Conservation (phyloP, 2,888 invertebrate species). For the Melanchra persicariae region DNA sequence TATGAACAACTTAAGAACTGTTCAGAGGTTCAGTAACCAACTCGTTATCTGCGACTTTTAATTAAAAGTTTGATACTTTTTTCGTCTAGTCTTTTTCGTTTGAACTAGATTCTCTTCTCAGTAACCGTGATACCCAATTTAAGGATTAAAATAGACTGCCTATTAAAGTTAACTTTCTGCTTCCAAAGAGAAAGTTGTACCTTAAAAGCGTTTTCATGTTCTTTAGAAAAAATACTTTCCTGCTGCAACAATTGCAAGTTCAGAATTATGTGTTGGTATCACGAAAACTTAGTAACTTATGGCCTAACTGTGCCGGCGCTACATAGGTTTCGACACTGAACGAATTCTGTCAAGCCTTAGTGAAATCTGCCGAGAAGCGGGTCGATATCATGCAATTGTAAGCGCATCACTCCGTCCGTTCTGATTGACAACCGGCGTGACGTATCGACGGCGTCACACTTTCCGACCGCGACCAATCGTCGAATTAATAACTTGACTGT, state of each 20-base stretch:
- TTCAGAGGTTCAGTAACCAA: conserved; percentile 2
- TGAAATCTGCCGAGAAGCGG: conserved; percentile 78
- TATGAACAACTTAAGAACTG: conserved; percentile 23
- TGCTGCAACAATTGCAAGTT: conserved; percentile 22
- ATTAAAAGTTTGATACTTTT: conserved; percentile 26
- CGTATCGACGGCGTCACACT: conserved; percentile 81
- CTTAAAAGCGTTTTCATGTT: conserved; percentile 38
- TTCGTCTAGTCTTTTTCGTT: conserved; percentile 2
- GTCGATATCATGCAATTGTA: conserved; percentile 84
- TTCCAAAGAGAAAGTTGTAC: conserved; percentile 49
- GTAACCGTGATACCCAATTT: conserved; percentile 13
- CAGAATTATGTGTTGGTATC: conserved; percentile 29
- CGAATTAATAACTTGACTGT: conserved; percentile 71
- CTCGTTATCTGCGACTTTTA: conserved; percentile 7
- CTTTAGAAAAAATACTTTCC: conserved; percentile 15
- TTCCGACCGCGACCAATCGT: conserved; percentile 78
- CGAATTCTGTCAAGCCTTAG: conserved; percentile 66
- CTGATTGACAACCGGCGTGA: conserved; percentile 88
- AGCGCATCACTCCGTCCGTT: conserved; percentile 81
- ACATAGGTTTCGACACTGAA: conserved; percentile 61
- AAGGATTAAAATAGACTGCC: conserved; percentile 16
- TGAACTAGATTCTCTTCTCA: conserved; percentile 14
- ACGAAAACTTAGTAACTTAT: conserved; percentile 50
- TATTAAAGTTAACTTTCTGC: conserved; percentile 7
- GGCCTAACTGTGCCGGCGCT: conserved; percentile 39